Evolutionary conservation across 1,140 invertebrate genomes (phyloP).

Genomic region (Hirudo medicinalis): DNA sequence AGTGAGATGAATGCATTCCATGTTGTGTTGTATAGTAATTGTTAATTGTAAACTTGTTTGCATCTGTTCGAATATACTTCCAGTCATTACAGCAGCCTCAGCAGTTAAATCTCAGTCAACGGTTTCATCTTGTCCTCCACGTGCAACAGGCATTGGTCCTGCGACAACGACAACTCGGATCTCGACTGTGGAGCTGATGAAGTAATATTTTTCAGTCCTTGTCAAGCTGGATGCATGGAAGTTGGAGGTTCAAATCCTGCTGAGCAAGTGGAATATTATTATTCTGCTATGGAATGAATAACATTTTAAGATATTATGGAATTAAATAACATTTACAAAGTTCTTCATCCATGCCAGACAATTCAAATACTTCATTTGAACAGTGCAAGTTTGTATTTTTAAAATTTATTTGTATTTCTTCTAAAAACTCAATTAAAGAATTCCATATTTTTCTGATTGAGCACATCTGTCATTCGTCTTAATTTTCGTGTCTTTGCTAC

Average conservation of each 20-base stretch:
- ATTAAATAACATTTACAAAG: not conserved
- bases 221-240: constrained; percentile 81
- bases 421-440: no score
- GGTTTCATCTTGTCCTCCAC: constrained; percentile 65
- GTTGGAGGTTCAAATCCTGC: constrained; percentile 48
- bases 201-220: constrained; percentile 79
- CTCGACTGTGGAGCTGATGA: constrained; percentile 88
- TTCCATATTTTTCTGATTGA: no score
- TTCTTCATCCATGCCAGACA: not conserved
- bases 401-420: no score
- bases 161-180: constrained; percentile 72
- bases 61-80: no score
- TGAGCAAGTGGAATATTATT: not conserved
- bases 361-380: not conserved
- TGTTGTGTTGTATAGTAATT: no score
- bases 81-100: constrained; percentile 5
- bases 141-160: constrained; percentile 84
- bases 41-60: no score
- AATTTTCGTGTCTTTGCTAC: no score
- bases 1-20: no score
- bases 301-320: no score
- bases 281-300: no score
- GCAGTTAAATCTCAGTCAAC: not conserved
- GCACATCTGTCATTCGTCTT: no score
- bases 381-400: no score